Evolutionary conservation across 2,113 vertebrate genomes (phyloP).

Genomic region (Hippolais icterina): DNA sequence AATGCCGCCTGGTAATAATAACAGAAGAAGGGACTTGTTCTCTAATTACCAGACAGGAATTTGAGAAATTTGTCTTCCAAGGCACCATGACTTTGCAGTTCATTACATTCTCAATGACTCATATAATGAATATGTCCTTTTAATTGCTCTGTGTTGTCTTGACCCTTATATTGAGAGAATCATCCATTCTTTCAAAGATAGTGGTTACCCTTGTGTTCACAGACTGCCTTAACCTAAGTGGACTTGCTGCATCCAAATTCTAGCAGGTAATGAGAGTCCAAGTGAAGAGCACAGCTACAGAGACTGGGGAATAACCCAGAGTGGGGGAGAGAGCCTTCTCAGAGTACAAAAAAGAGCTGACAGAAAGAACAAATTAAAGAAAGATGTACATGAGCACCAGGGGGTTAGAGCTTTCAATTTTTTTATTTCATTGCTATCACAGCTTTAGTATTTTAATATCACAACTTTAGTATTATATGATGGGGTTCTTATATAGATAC

Average conservation of each 20-base stretch:
- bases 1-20: not conserved
- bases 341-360: not conserved
- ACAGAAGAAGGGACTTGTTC: not conserved
- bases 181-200: not conserved
- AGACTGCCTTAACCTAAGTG: not conserved
- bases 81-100: not conserved
- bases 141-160: not conserved
- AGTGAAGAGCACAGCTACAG: not conserved
- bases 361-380: not conserved
- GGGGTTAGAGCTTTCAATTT: not conserved
- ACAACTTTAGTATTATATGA: not conserved
- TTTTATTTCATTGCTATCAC: not conserved
- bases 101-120: conserved; percentile 10
- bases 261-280: not conserved
- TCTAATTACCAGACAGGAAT: not conserved
- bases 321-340: not conserved
- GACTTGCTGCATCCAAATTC: not conserved
- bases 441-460: not conserved
- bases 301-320: not conserved
- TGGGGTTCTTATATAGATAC: not conserved
- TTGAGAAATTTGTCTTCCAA: conserved; percentile 1
- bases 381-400: not conserved
- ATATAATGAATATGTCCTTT: not conserved
- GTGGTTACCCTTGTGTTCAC: not conserved
- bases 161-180: not conserved